phyloP scores from a whole-genome alignment of 2,113 vertebrate species.

The Sciurus niger region DNA sequence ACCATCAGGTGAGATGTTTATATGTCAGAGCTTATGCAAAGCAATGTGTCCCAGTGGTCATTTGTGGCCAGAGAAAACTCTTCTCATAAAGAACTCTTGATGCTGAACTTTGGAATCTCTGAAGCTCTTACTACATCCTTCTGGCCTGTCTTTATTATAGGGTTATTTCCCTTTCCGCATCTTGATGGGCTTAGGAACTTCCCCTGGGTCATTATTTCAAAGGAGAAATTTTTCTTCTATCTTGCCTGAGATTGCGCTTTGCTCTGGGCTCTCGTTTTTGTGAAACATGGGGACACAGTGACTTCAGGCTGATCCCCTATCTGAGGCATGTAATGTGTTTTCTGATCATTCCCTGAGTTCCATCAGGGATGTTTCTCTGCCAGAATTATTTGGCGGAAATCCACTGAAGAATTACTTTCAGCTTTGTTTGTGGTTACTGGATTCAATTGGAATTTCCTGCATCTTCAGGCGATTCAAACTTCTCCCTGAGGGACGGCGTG shows the following conservation, averaged over 20 bases:
- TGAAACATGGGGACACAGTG: neutral
- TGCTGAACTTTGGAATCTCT: neutral
- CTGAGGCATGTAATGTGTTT: conserved; percentile 27
- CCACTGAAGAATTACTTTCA: conserved; percentile 46
- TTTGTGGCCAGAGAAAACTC: neutral
- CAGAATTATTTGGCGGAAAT: conserved; percentile 51
- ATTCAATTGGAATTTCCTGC: conserved; percentile 64
- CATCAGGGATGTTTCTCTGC: conserved; percentile 9
- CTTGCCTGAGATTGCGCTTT: conserved; percentile 3
- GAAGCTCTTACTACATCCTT: conserved; percentile 36
- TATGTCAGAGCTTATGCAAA: neutral
- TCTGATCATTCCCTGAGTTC: conserved; percentile 63
- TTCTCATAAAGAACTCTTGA: neutral
- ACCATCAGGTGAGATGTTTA: neutral
- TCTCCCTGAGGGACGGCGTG: neutral
- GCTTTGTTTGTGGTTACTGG: conserved; percentile 63
- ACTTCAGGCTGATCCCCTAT: conserved; percentile 14
- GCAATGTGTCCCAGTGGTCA: neutral
- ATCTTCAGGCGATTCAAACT: neutral
- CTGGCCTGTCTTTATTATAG: neutral
- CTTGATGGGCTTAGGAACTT: conserved; percentile 63
- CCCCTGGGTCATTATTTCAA: conserved; percentile 60
- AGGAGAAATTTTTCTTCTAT: conserved; percentile 45
- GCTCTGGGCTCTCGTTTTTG: neutral
- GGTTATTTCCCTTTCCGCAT: conserved; percentile 33